Evolutionary conservation across 2,113 vertebrate species (phyloP), one percentile per base, ranked within the genome.

Genomic region (Calyptomena viridis): DNA sequence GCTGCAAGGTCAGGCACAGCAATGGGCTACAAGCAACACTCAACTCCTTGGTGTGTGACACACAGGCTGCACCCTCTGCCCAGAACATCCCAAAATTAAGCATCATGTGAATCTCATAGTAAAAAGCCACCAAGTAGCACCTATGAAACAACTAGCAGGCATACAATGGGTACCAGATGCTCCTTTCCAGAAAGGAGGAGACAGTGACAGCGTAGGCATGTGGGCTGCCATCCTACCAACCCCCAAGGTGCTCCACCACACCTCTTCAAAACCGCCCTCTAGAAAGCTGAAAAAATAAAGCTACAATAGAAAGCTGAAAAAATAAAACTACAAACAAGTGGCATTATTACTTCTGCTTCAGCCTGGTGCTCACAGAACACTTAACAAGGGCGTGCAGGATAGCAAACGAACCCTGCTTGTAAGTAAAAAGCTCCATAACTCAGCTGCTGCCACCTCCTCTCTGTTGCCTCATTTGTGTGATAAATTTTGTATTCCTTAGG

Each of bases 1-100:
- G 95, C 96, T 0, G 24, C 97, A 93, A 98, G 97, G 97, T 97
- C 97, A 96, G 96, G 74, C 42, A 11, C 4, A 2, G 67, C 4
- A 19, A 25, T 24, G 52, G 89, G 47, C 94, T 14, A 33, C 21
- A 35, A 55, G 77, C 62, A 24, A 92, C 2, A 6, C 28, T 78
- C 83, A 23, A 46, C 84, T 87, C 76, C 5, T 76, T 89, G 4
- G 0, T 1, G 18, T 4, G 44, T 1, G 2, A 47, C 7, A 4
- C 21, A 1, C 5, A 0, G 46, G 62, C 77, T 78, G 81, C 73
- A 89, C 60, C 62, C 72, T 73, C 67, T 39, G 47, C 83, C 53
- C 28, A 33, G 84, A 16, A 11, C 8, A 0, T 8, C 5, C 66
- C 76, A 46, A 84, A 96, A 91, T 39, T 49, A 79, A 84, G 47